Base-by-base conservation (phyloP, 2,797 vertebrate genomes). In the Forpus xanthops region DNA sequence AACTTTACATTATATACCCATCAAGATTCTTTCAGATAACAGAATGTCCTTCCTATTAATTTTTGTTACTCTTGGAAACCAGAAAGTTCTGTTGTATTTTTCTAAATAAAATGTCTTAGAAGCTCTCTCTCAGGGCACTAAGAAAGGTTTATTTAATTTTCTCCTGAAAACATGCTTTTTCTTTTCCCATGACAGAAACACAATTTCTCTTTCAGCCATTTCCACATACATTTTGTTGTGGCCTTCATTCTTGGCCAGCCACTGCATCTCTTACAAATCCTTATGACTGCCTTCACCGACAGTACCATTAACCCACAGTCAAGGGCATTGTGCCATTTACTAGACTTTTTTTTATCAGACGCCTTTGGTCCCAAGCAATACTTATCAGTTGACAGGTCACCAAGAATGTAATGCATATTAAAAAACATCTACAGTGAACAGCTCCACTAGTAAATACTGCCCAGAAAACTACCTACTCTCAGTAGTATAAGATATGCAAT, bases 291-390 rank as follows among this genome's bases (percentile, higher is more conserved):
- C 72, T 94, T 93, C 74, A 33, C 74, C 87, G 93, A 96, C 62
- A 89, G 44, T 15, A 39, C 75, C 65, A 93, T 97, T 96, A 97
- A 96, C 90, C 66, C 62, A 73, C 27, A 92, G 76, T 53, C 94
- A 97, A 97, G 90, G 93, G 55, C 85, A 91, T 11, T 20, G 15
- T 44, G 66, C 65, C 70, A 80, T 60, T 93, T 90, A 75, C 19
- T 80, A 68, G 75, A 65, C 44, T 35, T 55, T 82, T 73, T 95
- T 93, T 91, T 68, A 94, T 94, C 89, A 93, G 76, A 90, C 25
- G 72, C 66, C 78, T 97, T 94, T 96, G 92, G 96, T 94, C 85
- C 44, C 42, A 92, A 96, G 53, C 64, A 91, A 83, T 62, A 60
- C 47, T 89, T 96, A 90, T 42, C 79, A 96, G 65, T 49, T 95